These are phyloP conservation scores for Tenthredo notha DNA, from an alignment of 2,888 invertebrate genomes.

Conservation along the genomic window DNA sequence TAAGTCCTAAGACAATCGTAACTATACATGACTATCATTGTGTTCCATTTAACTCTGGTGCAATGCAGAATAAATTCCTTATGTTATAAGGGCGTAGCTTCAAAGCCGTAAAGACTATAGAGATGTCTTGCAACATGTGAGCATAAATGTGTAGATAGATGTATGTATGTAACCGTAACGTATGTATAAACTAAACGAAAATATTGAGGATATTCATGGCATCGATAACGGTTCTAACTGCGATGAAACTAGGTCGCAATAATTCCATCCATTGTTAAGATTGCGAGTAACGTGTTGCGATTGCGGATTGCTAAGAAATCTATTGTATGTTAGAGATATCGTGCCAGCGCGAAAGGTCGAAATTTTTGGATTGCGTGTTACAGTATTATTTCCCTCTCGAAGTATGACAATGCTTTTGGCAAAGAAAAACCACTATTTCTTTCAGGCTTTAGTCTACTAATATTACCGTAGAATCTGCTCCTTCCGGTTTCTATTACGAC, in stretches of 20 bases:
- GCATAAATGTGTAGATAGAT: not conserved
- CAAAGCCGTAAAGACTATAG: not conserved
- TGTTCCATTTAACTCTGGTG: not conserved
- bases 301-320: not conserved
- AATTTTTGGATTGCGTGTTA: constrained; percentile 29
- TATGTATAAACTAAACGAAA: constrained; percentile 1
- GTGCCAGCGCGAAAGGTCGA: not conserved
- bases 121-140: not conserved
- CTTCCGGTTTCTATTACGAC: constrained; percentile 27
- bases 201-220: constrained; percentile 27
- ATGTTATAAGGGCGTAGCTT: not conserved
- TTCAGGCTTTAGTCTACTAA: not conserved
- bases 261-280: constrained; percentile 26
- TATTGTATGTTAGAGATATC: not conserved
- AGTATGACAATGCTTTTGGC: constrained; percentile 30
- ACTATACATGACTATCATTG: not conserved
- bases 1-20: not conserved
- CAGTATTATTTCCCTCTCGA: not conserved
- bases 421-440: constrained; percentile 24
- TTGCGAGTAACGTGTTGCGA: not conserved
- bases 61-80: constrained; percentile 31
- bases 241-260: constrained; percentile 20
- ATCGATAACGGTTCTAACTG: not conserved
- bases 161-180: not conserved
- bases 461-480: constrained; percentile 10